Evolutionary conservation across 1,140 invertebrate genomes (phyloP).

Genomic region (Olivierus martensii): DNA sequence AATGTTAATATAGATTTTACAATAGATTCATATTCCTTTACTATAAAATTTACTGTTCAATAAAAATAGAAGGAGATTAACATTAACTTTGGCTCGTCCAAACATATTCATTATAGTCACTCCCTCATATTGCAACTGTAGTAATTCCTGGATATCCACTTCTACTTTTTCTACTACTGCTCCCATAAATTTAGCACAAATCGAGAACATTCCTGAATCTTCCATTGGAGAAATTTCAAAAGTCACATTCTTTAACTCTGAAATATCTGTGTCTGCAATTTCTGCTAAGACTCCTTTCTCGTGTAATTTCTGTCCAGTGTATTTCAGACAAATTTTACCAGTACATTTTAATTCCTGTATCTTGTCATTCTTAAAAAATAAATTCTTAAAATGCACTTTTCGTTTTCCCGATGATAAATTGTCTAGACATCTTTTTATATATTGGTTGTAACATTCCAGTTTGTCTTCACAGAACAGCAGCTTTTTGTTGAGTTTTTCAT

Average conservation of each 20-base stretch:
- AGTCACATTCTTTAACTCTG: constrained; percentile 53
- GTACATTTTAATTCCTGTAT: constrained; percentile 6
- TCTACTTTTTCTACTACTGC: constrained; percentile 61
- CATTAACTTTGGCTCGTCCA: constrained; percentile 60
- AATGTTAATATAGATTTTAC: too few relatives aligned
- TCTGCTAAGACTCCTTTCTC: constrained; percentile 60
- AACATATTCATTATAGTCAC: constrained; percentile 63
- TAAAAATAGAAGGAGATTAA: constrained; percentile 58
- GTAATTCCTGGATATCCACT: constrained; percentile 55
- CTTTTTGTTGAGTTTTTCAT: constrained; percentile 50
- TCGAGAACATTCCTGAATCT: constrained; percentile 49
- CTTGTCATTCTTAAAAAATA: background rate
- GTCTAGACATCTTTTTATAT: constrained; percentile 57
- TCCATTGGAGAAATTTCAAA: constrained; percentile 61
- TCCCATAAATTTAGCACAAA: constrained; percentile 65
- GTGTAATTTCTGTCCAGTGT: constrained; percentile 51
- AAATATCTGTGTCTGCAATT: constrained; percentile 45
- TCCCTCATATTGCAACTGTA: constrained; percentile 65
- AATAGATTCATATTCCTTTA: constrained; percentile 29
- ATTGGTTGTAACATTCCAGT: constrained; percentile 59
- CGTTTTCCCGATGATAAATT: constrained; percentile 54
- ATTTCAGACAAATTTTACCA: constrained; percentile 47
- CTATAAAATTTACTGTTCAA: constrained; percentile 66
- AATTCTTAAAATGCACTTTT: constrained; percentile 28
- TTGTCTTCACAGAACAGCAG: constrained; percentile 60